Base-by-base conservation (phyloP, 2,113 vertebrate genomes). In the Hydrochoerus hydrochaeris region DNA sequence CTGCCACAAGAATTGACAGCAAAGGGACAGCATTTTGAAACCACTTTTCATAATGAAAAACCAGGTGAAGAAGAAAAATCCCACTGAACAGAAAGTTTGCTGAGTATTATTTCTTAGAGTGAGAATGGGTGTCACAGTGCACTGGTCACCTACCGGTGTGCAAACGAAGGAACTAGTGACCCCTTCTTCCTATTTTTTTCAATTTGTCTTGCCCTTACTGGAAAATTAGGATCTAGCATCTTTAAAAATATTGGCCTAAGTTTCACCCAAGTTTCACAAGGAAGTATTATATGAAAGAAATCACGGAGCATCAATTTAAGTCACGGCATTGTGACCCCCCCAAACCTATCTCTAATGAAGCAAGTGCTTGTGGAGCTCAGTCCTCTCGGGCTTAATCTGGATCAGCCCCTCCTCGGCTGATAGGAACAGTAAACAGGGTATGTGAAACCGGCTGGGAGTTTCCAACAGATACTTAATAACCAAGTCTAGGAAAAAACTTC, bases 401-500 rank as follows among this genome's bases (percentile, higher is more conserved):
- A 82, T 78, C 67, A 26, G 26, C 73, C 54, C 6, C 16, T 49
- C 17, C 22, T 0, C 7, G 16, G 62, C 35, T 60, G 90, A 95
- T 38, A 54, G 41, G 95, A 83, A 97, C 69, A 92, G 94, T 69
- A 85, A 93, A 85, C 95, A 94, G 91, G 94, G 24, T 60, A 13
- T 44, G 49, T 52, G 73, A 81, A 52, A 93, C 63, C 89, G 65
- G 75, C 88, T 62, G 46, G 88, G 91, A 78, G 94, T 95, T 91
- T 73, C 94, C 88, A 97, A 93, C 94, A 97, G 86, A 97, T 87
- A 95, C 41, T 85, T 98, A 96, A 98, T 97, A 98, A 94, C 69
- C 20, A 17, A 97, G 90, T 83, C 95, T 96, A 96, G 90, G 85
- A 97, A 78, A 69, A 46, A 80, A 85, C 32, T 60, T 92, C 82